Conservation (phyloP, 2,888 invertebrate species). For the Acheta domesticus region DNA sequence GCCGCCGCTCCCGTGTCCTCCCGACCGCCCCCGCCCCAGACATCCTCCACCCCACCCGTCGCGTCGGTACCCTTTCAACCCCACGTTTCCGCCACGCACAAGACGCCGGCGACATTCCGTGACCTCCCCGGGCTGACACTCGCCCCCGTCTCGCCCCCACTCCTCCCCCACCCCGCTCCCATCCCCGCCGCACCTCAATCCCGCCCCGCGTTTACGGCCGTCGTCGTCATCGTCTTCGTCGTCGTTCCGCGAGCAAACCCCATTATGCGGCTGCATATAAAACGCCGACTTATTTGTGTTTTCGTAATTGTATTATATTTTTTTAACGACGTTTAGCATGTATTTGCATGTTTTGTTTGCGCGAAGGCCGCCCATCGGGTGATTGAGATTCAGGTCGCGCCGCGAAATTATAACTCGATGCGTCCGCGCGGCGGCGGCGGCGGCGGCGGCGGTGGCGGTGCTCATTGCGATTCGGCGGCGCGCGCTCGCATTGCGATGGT, state of each 20-base stretch:
- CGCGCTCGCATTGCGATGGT: neutral
- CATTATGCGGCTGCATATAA: slow-evolving; percentile 6
- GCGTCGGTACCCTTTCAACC: neutral
- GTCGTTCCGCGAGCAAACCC: neutral
- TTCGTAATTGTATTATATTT: slow-evolving; percentile 12
- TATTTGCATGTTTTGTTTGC: neutral
- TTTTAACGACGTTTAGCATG: neutral
- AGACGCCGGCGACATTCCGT: neutral
- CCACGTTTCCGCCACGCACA: neutral
- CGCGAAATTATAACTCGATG: neutral
- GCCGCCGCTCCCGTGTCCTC: neutral
- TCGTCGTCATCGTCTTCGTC: too few relatives aligned
- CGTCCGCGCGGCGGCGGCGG: neutral
- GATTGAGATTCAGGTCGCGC: neutral
- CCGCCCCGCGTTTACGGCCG: too few relatives aligned
- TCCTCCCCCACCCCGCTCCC: too few relatives aligned
- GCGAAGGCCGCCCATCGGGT: neutral
- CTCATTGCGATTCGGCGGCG: neutral
- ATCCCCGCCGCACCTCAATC: too few relatives aligned
- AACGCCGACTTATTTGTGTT: slow-evolving; percentile 10
- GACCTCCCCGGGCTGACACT: too few relatives aligned
- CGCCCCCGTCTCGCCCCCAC: too few relatives aligned
- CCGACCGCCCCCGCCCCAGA: neutral
- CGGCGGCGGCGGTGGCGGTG: neutral
- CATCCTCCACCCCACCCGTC: neutral